Evolutionary conservation across 2,888 invertebrate genomes (phyloP).

Genomic region (Salticus scenicus): DNA sequence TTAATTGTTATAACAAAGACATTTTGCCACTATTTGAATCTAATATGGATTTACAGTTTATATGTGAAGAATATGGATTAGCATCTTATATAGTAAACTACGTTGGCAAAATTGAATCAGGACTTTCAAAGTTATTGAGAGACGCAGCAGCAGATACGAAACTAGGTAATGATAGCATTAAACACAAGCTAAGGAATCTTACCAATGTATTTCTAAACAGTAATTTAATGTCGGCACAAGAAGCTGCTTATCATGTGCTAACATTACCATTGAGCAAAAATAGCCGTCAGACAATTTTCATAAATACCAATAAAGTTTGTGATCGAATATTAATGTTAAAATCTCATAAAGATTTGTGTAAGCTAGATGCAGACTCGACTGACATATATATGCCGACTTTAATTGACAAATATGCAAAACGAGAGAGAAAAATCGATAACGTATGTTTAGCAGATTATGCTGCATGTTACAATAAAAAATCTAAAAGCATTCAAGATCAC

Average conservation of each 20-base stretch:
- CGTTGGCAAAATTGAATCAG: background rate
- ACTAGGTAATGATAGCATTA: background rate
- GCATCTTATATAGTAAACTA: constrained; percentile 8
- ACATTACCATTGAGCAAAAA: background rate
- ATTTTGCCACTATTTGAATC: too few relatives aligned
- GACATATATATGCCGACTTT: background rate
- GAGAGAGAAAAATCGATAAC: background rate
- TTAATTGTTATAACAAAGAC: too few relatives aligned
- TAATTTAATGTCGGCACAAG: background rate
- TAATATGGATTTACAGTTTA: background rate
- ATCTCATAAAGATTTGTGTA: background rate
- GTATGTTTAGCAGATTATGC: constrained; percentile 8
- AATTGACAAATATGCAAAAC: background rate
- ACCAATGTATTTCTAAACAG: background rate
- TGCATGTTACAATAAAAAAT: background rate
- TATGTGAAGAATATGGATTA: background rate
- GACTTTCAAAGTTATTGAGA: background rate
- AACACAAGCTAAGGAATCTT: background rate
- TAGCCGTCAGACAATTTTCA: background rate
- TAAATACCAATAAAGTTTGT: background rate
- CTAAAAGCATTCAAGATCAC: too few relatives aligned
- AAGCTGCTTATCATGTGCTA: background rate
- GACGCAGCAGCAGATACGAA: background rate
- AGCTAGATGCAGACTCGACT: background rate
- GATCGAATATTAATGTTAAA: background rate